Evolutionary conservation across 2,888 invertebrate genomes (phyloP), one percentile per base, ranked within the genome.

Genomic region (Xestoiulus laeticollis): DNA sequence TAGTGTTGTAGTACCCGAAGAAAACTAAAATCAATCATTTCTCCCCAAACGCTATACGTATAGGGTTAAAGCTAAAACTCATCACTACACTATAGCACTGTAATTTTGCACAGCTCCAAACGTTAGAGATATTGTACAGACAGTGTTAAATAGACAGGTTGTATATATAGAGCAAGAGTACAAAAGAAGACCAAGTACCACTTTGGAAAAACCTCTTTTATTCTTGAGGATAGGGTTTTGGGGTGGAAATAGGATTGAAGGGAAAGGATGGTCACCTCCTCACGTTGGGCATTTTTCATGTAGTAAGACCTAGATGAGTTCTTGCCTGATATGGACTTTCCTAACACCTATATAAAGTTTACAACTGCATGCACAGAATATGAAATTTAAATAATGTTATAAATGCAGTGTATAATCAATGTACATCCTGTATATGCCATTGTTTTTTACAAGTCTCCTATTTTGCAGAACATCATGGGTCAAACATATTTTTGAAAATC

Each of bases 101-200:
- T 78, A 78, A 78, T 78, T 78, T 78, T 14, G 0, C 26, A 30
- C 78, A 16, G 12, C 78, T 78, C 78, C 26, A 30, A 8, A 30
- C 30, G 16, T 30, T 32, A 30, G 30, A 78, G 78, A 78, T 78
- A 68, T 68, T 22, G n/a, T 22, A 68, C 59, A 68, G 59, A 68
- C 59, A 78, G 78, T 78, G 78, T 78, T 78, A 78, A 78, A 78
- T 78, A 78, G 78, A 78, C 78, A 78, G 78, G 14, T 26, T 68
- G 68, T 68, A 68, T 68, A 68, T 68, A 48, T 19, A 12, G 26
- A 78, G 78, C 16, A 14, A 32, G 30, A 30, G 78, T 30, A 78
- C 78, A 78, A 78, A 78, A 78, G 78, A 78, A 78, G 78, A 78
- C 78, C 78, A 78, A 78, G 78, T 78, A 78, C 78, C 78, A 78